Conservation (phyloP, 2,113 vertebrate genomes). For the Cottus gobio region DNA sequence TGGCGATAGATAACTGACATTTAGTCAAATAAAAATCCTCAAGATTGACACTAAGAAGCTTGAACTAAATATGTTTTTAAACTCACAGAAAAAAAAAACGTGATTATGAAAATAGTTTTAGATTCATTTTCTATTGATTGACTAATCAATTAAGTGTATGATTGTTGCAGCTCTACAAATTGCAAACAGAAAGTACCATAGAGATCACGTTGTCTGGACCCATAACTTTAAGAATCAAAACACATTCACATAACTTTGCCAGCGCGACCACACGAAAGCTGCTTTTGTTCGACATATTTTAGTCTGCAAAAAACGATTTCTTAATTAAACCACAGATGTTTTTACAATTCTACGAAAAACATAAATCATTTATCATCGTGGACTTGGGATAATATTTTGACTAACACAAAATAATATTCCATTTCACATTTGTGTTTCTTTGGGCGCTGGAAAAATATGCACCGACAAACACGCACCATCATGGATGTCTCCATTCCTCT, state of each 20-base stretch:
- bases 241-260: neutral
- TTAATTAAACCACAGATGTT: conserved; percentile 16
- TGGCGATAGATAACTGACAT: neutral
- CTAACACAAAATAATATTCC: conserved; percentile 23
- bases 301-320: conserved; percentile 4
- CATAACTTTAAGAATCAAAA: neutral
- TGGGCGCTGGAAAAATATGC: neutral
- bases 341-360: conserved; percentile 13
- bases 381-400: conserved; percentile 23
- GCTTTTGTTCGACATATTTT: neutral
- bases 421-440: conserved; percentile 18
- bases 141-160: neutral
- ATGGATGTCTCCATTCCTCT: conserved; percentile 94
- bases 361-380: neutral
- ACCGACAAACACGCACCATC: conserved; percentile 80
- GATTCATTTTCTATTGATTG: neutral
- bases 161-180: neutral
- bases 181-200: neutral
- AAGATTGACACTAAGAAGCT: neutral
- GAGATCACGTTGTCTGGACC: neutral
- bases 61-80: neutral
- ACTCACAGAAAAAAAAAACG: too few relatives aligned
- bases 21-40: neutral
- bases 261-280: neutral
- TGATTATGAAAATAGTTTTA: neutral